Conservation (phyloP, 2,888 invertebrate genomes). For the Lamellibrachia columna region DNA sequence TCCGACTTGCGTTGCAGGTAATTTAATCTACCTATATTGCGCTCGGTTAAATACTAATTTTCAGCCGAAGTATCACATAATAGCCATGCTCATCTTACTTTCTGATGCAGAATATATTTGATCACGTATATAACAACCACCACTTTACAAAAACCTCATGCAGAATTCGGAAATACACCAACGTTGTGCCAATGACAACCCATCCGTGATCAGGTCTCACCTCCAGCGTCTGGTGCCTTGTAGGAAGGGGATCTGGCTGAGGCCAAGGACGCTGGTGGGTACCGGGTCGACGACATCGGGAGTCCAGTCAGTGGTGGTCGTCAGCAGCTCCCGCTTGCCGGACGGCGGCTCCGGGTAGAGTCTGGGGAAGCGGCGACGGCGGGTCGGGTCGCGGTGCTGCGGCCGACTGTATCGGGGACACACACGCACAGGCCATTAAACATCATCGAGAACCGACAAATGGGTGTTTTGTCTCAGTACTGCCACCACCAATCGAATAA, state of each 20-base stretch:
- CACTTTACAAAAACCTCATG: too few species aligned
- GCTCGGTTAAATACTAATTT: too few species aligned
- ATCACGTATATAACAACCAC: too few species aligned
- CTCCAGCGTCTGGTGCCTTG: neutral
- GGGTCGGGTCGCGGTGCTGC: neutral
- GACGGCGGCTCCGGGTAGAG: neutral
- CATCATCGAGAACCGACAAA: too few species aligned
- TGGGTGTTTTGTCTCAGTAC: too few species aligned
- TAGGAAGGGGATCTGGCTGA: neutral
- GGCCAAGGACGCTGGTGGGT: neutral
- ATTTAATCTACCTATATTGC: too few species aligned
- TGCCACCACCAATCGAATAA: too few species aligned
- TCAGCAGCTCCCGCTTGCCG: neutral
- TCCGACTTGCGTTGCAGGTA: too few species aligned
- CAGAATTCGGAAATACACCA: neutral
- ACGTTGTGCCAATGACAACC: neutral
- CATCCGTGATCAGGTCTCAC: neutral
- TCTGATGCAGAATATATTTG: too few species aligned
- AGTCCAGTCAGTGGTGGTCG: neutral
- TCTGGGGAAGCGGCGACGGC: neutral
- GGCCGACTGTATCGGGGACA: neutral
- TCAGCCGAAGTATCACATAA: too few species aligned
- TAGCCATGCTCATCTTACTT: too few species aligned
- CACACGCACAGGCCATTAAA: neutral
- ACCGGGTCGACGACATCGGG: neutral